Evolutionary conservation across 2,888 invertebrate genomes (phyloP), one percentile per base, ranked within the genome.

Genomic region (Drosophila fungiperda): DNA sequence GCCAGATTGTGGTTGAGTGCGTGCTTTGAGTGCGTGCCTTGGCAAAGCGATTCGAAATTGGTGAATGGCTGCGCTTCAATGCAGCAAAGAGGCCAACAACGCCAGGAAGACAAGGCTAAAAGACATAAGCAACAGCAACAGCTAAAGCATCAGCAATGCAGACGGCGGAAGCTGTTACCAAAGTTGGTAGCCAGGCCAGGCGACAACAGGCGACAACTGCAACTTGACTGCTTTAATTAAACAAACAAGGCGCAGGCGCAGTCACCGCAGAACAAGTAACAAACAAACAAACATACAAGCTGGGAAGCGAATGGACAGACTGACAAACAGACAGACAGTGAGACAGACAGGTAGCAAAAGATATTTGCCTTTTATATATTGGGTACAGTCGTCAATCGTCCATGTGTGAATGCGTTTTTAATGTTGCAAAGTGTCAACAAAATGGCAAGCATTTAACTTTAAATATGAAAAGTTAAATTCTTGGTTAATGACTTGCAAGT

Each of bases 111-210:
- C 23, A 8, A 42, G 35, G 58, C 23, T 20, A 40, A 32, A 33
- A 45, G 45, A 15, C 53, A 29, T n/a, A 60, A 54, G 23, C 64
- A 50, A 35, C 61, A 48, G 33, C 61, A 49, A 8, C 38, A 0
- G 15, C 65, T 48, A 8, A 57, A 42, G 32, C 62, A 50, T 45
- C 65, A 73, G 54, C 65, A 50, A 59, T 72, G 62, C 60, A 64
- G 71, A 62, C 69, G 75, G 78, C 90, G 89, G 90, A 90, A 88
- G 90, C 87, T 90, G 86, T 86, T 76, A 78, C 89, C 85, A 86
- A 86, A 86, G 83, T 90, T 90, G 85, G 86, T 72, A 89, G 77
- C 65, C 52, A 40, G 48, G 35, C 67, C 65, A 60, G 61, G 61
- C 71, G 63, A 54, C 72, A 54, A 55, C 49, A 26, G 48, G 49